phyloP scores from a whole-genome alignment of 2,888 invertebrate genomes.

The Rutpela maculata region DNA sequence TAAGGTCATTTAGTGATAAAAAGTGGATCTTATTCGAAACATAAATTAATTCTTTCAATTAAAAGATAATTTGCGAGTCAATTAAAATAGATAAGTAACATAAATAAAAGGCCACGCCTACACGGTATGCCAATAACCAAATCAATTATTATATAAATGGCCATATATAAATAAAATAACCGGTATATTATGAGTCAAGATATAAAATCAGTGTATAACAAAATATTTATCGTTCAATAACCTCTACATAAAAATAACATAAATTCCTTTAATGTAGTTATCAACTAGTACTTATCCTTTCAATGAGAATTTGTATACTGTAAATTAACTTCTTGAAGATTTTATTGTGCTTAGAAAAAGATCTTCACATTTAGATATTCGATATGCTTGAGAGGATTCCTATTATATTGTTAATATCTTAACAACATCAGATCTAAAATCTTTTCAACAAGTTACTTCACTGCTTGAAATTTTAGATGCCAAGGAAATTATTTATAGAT shows the following conservation, averaged over 20 bases:
- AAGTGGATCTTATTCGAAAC: too few relatives aligned
- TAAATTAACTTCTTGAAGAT: not conserved
- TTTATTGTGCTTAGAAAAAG: not conserved
- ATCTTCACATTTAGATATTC: constrained; percentile 13
- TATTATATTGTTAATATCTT: constrained; percentile 13
- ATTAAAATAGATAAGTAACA: too few relatives aligned
- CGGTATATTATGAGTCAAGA: not conserved
- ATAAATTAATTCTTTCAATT: too few relatives aligned
- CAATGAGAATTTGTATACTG: not conserved
- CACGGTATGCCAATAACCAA: not conserved
- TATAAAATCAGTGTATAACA: not conserved
- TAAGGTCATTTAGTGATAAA: too few relatives aligned
- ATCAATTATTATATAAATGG: not conserved
- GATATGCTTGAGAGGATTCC: not conserved
- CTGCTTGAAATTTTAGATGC: not conserved
- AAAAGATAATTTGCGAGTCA: too few relatives aligned
- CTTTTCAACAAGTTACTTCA: not conserved
- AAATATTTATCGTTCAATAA: not conserved
- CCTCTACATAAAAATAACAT: not conserved
- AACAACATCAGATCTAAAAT: constrained; percentile 5
- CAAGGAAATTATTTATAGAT: not conserved
- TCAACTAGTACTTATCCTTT: constrained; percentile 7
- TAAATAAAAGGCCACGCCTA: not conserved
- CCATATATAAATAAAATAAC: not conserved
- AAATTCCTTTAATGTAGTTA: constrained; percentile 3